A percentile compares a stretch with the other conserved stretches of the same genome.
These are phyloP conservation scores for Actenoides hombroni DNA, from an alignment of 2,113 vertebrate genomes.

Conservation along the genomic window DNA sequence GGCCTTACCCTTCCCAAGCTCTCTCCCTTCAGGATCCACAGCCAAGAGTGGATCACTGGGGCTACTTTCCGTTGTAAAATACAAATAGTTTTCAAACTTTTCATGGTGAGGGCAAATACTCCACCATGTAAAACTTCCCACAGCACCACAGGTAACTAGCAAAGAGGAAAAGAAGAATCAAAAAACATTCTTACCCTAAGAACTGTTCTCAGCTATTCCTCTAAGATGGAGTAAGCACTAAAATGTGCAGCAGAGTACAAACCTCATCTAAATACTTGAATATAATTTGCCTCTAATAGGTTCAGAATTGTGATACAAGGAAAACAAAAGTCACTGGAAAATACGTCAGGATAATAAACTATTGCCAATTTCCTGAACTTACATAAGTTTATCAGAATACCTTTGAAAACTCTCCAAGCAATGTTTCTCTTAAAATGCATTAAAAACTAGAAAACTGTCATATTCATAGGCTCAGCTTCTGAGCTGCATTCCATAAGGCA, in stretches of 20 bases:
- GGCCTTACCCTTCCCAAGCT: background rate
- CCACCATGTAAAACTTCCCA: background rate
- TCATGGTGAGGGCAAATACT: background rate
- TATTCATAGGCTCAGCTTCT: background rate
- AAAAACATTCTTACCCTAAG: background rate
- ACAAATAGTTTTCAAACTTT: background rate
- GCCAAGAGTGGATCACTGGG: background rate
- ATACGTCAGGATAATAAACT: background rate
- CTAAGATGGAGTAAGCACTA: background rate
- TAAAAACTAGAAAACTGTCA: background rate
- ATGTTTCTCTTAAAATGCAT: conserved; percentile 16
- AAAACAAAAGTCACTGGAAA: conserved; percentile 14
- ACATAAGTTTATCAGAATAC: background rate
- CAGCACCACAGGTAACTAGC: background rate
- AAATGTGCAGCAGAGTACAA: background rate
- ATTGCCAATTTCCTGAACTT: background rate
- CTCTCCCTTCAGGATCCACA: background rate
- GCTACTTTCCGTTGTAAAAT: background rate
- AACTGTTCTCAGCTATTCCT: background rate
- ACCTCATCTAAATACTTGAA: background rate
- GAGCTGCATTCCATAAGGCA: conserved; percentile 12
- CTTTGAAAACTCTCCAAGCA: background rate
- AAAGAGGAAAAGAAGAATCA: background rate
- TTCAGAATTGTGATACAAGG: background rate
- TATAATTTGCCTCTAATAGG: background rate